Evolutionary conservation across 2,888 invertebrate genomes (phyloP), one percentile per base, ranked within the genome.

Genomic region (Drosophila peninsularis): DNA sequence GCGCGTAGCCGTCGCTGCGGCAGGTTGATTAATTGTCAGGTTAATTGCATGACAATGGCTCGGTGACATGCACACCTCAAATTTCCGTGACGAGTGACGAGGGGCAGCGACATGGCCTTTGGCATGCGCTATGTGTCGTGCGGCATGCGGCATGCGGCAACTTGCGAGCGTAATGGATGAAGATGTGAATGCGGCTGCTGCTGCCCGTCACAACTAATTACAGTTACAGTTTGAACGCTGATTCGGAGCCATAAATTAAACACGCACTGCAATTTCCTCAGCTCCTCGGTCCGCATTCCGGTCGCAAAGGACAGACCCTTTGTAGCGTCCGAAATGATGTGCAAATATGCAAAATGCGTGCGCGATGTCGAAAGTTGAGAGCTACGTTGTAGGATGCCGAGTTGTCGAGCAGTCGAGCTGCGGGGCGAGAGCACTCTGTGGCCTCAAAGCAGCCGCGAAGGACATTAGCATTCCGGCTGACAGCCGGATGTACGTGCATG

Each of bases 271-370:
- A 71, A 65, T 70, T 66, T 66, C 60, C 62, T 58, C 24, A 19
- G n/a, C n/a, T n/a, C n/a, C n/a, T n/a, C n/a, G n/a, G n/a, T n/a
- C n/a, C n/a, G n/a, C n/a, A n/a, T n/a, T n/a, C n/a, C n/a, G n/a
- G n/a, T n/a, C n/a, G n/a, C n/a, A n/a, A n/a, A n/a, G n/a, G n/a
- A n/a, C 30, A 11, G 30, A 6, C 30, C 47, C 47, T 10, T 32
- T 41, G 37, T 17, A 6, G 14, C 17, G 13, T 32, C 30, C 19
- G 71, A 82, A 85, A 75, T 75, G 62, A 73, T 81, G 81, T 72
- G 80, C 71, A 80, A 82, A 82, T 86, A 81, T 81, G 81, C 81
- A 86, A 81, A 73, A 73, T 80, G 87, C 80, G 87, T 80, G 64
- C 77, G 70, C 62, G 50, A 56, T 70, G 53, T 57, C 67, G 55